Evolutionary conservation across 2,888 invertebrate genomes (phyloP).

Genomic region (Folsomia candida): DNA sequence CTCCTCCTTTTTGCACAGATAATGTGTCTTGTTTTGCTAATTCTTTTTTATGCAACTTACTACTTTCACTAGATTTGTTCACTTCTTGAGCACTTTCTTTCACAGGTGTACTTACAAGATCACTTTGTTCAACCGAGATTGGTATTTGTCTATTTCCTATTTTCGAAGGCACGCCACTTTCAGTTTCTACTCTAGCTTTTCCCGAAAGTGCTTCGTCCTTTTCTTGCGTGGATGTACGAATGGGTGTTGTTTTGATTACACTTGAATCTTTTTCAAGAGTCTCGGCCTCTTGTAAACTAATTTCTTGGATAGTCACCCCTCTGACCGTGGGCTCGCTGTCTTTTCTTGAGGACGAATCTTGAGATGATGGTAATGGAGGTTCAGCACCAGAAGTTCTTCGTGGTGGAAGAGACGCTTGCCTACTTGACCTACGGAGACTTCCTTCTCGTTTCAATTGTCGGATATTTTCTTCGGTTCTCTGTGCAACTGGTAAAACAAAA

Average conservation of each 20-base stretch:
- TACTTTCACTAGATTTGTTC: slow-evolving; percentile 38
- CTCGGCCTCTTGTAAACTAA: slow-evolving; percentile 15
- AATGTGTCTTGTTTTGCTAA: background rate
- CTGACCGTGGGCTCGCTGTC: background rate
- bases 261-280: background rate
- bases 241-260: background rate
- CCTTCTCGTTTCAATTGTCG: slow-evolving; percentile 10
- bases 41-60: slow-evolving; percentile 19
- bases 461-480: slow-evolving; percentile 7
- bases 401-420: background rate
- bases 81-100: slow-evolving; percentile 1
- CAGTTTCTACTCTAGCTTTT: background rate
- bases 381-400: background rate
- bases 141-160: background rate
- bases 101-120: too few relatives aligned
- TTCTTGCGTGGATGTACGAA: background rate
- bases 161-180: background rate
- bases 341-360: background rate
- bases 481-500: background rate
- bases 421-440: slow-evolving; percentile 3
- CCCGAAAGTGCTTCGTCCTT: background rate
- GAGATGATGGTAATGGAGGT: background rate
- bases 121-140: background rate
- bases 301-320: slow-evolving; percentile 12
- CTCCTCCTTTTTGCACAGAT: slow-evolving; percentile 1